These are phyloP conservation scores for Yponomeuta evonymella DNA, from an alignment of 2,888 invertebrate species.

Conservation along the genomic window DNA sequence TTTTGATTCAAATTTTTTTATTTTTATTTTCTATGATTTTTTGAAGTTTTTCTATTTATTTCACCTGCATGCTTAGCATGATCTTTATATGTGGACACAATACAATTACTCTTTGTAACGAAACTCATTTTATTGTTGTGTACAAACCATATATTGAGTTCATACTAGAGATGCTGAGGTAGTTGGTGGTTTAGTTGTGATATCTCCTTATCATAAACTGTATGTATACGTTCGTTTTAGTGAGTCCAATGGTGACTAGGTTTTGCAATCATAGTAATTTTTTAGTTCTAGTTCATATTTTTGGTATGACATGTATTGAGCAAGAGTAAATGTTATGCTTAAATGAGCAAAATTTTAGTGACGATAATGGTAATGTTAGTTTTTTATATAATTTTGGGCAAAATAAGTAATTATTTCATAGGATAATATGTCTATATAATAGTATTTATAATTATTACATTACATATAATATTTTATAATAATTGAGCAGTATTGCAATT, in stretches of 20 bases:
- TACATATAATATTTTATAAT: constrained; percentile 41
- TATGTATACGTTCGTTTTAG: constrained; percentile 72
- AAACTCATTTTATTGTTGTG: no score
- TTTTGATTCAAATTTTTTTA: background rate
- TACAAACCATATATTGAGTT: no score
- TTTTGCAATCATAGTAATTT: constrained; percentile 49
- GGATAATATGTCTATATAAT: constrained; percentile 37
- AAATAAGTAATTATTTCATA: constrained; percentile 33
- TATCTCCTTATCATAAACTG: constrained; percentile 62
- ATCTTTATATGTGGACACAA: no score
- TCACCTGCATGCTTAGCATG: constrained; percentile 34
- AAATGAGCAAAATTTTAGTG: background rate
- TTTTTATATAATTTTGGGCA: constrained; percentile 29
- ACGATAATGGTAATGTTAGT: constrained; percentile 17
- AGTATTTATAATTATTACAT: constrained; percentile 45
- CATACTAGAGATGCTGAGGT: background rate
- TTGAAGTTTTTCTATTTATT: constrained; percentile 47
- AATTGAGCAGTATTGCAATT: constrained; percentile 63
- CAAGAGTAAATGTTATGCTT: background rate
- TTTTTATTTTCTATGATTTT: constrained; percentile 1
- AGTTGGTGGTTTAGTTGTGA: constrained; percentile 70
- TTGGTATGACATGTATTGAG: background rate
- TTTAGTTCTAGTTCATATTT: constrained; percentile 25
- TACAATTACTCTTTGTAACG: no score
- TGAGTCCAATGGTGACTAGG: constrained; percentile 61